phyloP scores from a whole-genome alignment of 2,113 vertebrate species.

The Pimephales promelas region DNA sequence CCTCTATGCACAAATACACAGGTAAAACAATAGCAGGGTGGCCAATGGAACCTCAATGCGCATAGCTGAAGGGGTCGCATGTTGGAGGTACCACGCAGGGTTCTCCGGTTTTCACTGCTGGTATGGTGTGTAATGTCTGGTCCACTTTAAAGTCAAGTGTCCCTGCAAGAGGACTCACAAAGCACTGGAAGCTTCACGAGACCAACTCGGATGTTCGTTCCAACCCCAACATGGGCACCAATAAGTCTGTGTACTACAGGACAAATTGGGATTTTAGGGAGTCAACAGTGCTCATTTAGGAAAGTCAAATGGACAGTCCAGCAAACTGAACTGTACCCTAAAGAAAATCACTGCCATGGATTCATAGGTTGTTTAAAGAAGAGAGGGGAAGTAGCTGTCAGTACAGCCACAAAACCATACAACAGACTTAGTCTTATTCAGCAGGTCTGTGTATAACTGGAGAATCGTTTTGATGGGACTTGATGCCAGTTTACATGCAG shows the following conservation, averaged over 20 bases:
- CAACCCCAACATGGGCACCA: neutral
- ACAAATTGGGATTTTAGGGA: slow-evolving; percentile 24
- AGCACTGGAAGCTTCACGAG: slow-evolving; percentile 39
- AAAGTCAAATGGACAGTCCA: slow-evolving; percentile 46
- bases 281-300: slow-evolving; percentile 17
- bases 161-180: slow-evolving; percentile 35
- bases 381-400: slow-evolving; percentile 16
- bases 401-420: slow-evolving; percentile 3
- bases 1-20: slow-evolving; percentile 19
- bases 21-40: slow-evolving; percentile 8
- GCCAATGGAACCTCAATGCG: slow-evolving; percentile 1
- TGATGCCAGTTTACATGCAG: slow-evolving; percentile 48
- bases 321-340: slow-evolving; percentile 42
- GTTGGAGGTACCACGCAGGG: slow-evolving; percentile 15
- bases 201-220: slow-evolving; percentile 31
- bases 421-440: slow-evolving; percentile 22
- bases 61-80: slow-evolving; percentile 14
- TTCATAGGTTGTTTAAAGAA: slow-evolving; percentile 20
- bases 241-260: neutral
- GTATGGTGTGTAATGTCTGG: slow-evolving; percentile 14
- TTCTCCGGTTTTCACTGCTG: slow-evolving; percentile 23
- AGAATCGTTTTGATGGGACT: slow-evolving; percentile 51
- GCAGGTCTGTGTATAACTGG: slow-evolving; percentile 27
- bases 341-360: slow-evolving; percentile 23
- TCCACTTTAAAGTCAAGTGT: slow-evolving; percentile 29